Evolutionary conservation across 64 coral and sea anemone species (phyloP), one percentile per base, ranked within the genome.

Genomic region (Acropora tenuis): DNA sequence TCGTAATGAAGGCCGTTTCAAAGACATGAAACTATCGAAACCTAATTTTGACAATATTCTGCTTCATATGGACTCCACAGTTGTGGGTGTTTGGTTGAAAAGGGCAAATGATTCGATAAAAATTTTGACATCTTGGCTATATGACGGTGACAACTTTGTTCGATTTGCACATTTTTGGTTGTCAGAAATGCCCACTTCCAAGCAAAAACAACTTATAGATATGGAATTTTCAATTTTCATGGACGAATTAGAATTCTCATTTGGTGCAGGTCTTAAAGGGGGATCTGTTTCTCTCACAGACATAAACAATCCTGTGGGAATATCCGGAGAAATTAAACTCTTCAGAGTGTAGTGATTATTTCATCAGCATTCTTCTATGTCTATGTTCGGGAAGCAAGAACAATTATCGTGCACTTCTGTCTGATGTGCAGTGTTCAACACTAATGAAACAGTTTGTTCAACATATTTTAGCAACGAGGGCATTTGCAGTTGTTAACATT

Each of bases 121-220:
- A 55, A 58, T 83, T 12, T 47, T 97, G 19, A 88, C 95, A 12
- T 97, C 89, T 47, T 97, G 95, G 95, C 41, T 97, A 2, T 89
- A 88, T 77, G 58, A 50, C 15, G 67, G 50, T 44, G 87, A 82
- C 57, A 97, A 94, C 59, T 97, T 94, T 80, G 89, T 97, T n/a
- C 81, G 84, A 12, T 97, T 97, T 94, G 92, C 95, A 78, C 92
- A 97, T 77, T 97, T 97, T 77, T 97, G 95, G 95, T 20, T 97
- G 41, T 87, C 92, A 59, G 88, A 94, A 84, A 86, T 97, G 87
- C 88, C 89, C 47, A 80, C 76, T 76, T 75, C 68, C 61, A 90
- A 94, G 82, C 89, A 89, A 78, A 30, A 73, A n/a, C 88, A 97
- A 47, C 69, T 94, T 0, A 68, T 97, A 52, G 76, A 93, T 65